These are phyloP conservation scores for Oligia latruncula DNA, from an alignment of 2,888 invertebrate species.

Conservation along the genomic window DNA sequence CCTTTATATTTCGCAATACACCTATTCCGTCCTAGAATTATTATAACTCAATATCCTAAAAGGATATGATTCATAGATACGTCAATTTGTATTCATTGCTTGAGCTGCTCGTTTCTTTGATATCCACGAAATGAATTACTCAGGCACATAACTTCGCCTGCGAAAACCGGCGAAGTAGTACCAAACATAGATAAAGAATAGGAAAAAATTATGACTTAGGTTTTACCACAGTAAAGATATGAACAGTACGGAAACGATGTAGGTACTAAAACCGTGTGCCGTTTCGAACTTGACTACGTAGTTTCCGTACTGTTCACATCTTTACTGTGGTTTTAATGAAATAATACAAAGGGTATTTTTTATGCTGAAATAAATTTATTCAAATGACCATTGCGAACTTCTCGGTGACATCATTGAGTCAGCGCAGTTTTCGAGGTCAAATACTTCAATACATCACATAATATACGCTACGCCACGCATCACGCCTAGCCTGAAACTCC, in stretches of 20 bases:
- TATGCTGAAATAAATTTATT: constrained; percentile 26
- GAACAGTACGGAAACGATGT: too few species aligned
- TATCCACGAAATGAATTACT: constrained; percentile 30
- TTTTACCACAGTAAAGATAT: background rate
- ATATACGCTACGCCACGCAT: background rate
- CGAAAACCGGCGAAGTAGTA: constrained; percentile 1
- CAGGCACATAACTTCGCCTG: background rate
- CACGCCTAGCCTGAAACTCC: too few species aligned
- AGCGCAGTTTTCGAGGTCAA: constrained; percentile 31
- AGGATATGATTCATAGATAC: constrained; percentile 46
- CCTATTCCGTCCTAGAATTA: constrained; percentile 13
- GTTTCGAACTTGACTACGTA: too few species aligned
- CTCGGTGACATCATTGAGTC: constrained; percentile 28
- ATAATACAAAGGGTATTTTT: background rate
- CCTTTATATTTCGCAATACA: constrained; percentile 9
- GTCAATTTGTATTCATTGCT: constrained; percentile 42
- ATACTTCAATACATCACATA: constrained; percentile 3
- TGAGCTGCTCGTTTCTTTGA: background rate
- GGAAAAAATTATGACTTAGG: background rate
- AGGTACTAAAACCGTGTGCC: too few species aligned
- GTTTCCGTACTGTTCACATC: too few species aligned
- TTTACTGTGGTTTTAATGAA: background rate
- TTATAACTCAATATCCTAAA: constrained; percentile 23
- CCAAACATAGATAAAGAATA: background rate
- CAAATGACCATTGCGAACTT: background rate